Percentiles rank a stretch among this genome's conserved stretches.
phyloP scores from a whole-genome alignment of 2,113 vertebrate genomes.

The Saguinus imperator region DNA sequence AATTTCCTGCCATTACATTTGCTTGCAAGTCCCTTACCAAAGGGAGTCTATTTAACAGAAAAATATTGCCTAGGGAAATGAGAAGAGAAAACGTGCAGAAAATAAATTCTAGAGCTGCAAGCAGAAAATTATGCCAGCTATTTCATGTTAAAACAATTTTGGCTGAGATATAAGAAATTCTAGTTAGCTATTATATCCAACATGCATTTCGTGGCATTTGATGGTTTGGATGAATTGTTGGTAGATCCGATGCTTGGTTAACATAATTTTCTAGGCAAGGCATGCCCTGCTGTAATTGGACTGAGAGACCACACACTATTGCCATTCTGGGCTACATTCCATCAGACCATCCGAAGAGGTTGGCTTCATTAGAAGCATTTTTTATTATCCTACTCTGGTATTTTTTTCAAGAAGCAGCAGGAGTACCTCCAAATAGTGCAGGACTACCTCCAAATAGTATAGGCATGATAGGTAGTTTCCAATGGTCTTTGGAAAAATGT shows the following conservation, averaged over 20 bases:
- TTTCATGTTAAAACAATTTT: not conserved
- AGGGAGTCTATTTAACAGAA: not conserved
- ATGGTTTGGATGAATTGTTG: not conserved
- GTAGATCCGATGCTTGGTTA: not conserved
- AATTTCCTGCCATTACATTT: not conserved
- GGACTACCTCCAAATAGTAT: not conserved
- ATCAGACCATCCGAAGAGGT: not conserved
- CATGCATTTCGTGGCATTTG: not conserved
- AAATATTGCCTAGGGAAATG: not conserved
- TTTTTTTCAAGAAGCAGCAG: not conserved
- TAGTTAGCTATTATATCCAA: not conserved
- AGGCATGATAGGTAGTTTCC: not conserved
- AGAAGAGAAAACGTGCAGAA: not conserved
- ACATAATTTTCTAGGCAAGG: not conserved
- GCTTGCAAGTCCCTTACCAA: not conserved
- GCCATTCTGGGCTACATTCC: not conserved
- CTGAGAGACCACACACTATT: not conserved
- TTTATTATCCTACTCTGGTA: not conserved
- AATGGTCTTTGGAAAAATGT: not conserved
- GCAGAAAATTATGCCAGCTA: not conserved
- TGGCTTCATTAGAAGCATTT: not conserved
- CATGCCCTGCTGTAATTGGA: not conserved
- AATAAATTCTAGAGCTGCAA: not conserved
- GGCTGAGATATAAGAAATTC: not conserved
- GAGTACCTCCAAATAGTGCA: not conserved